These are phyloP conservation scores for Centropus bengalensis DNA, from an alignment of 2,113 vertebrate genomes.

Conservation along the genomic window DNA sequence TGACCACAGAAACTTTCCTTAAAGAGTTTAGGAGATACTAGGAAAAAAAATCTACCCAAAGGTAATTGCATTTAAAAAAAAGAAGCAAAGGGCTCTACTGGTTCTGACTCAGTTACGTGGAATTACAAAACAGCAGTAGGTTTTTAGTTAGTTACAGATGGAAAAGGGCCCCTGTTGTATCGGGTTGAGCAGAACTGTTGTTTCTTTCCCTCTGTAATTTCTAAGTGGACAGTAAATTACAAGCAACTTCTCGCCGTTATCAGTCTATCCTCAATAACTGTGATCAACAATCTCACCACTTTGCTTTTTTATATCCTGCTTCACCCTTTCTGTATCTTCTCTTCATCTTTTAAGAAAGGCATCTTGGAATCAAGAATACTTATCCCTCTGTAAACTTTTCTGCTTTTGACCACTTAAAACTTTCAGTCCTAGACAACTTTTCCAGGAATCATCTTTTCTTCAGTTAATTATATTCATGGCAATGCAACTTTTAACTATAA, in stretches of 20 bases:
- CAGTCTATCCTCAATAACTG: not conserved
- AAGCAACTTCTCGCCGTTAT: not conserved
- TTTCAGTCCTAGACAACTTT: not conserved
- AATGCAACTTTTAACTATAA: slow-evolving; percentile 10
- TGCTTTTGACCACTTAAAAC: not conserved
- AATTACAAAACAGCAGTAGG: not conserved
- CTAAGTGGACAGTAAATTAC: not conserved
- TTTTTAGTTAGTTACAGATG: not conserved
- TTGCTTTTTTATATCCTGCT: not conserved
- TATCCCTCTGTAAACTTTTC: not conserved
- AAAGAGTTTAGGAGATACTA: not conserved
- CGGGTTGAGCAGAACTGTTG: not conserved
- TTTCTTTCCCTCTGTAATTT: not conserved
- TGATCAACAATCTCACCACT: not conserved
- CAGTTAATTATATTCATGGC: not conserved
- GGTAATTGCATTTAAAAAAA: not conserved
- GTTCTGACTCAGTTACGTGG: not conserved
- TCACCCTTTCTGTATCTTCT: not conserved
- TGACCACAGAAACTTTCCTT: not conserved
- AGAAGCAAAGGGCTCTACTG: not conserved
- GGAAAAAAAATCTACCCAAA: not conserved
- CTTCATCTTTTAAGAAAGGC: not conserved
- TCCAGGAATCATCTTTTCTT: not conserved
- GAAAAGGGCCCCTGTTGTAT: not conserved
- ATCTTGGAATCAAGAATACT: not conserved